Conservation (phyloP, 2,888 invertebrate species). For the Mellilla xanthometata region DNA sequence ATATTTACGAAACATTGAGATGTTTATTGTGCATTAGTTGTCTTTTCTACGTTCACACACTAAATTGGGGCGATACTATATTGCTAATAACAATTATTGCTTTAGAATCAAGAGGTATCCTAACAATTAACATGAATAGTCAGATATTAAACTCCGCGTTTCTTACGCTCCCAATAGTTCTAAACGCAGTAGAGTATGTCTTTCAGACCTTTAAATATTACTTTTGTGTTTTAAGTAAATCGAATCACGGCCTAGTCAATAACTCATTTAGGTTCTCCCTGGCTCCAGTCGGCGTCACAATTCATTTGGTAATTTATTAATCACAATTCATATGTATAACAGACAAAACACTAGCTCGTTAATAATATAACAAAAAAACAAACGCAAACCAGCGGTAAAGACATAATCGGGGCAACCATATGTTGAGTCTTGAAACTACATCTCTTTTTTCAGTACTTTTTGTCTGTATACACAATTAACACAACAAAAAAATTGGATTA, state of each 20-base stretch:
- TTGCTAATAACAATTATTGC: background rate
- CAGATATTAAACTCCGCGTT: background rate
- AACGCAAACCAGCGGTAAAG: slow-evolving; percentile 5
- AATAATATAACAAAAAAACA: background rate
- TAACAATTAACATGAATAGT: background rate
- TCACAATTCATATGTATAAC: background rate
- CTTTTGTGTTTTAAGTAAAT: slow-evolving; percentile 1
- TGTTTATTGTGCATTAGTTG: slow-evolving; percentile 29
- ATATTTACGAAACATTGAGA: slow-evolving; percentile 22
- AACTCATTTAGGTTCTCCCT: background rate
- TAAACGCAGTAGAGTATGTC: background rate
- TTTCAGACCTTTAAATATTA: slow-evolving; percentile 6
- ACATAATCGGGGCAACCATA: background rate
- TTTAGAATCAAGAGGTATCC: background rate
- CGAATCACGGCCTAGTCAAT: slow-evolving; percentile 7
- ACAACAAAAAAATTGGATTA: no score
- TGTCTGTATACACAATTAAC: no score
- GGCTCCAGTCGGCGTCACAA: slow-evolving; percentile 1
- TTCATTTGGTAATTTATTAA: background rate
- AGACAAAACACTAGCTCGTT: background rate
- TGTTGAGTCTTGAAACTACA: no score
- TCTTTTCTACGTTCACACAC: slow-evolving; percentile 14
- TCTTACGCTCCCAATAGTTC: no score
- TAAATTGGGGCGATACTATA: slow-evolving; percentile 1
- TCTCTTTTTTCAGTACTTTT: no score